Percentiles rank a stretch among this genome's conserved stretches.
Conservation (phyloP, 2,113 vertebrate species). For the Machaerirhynchus nigripectus region DNA sequence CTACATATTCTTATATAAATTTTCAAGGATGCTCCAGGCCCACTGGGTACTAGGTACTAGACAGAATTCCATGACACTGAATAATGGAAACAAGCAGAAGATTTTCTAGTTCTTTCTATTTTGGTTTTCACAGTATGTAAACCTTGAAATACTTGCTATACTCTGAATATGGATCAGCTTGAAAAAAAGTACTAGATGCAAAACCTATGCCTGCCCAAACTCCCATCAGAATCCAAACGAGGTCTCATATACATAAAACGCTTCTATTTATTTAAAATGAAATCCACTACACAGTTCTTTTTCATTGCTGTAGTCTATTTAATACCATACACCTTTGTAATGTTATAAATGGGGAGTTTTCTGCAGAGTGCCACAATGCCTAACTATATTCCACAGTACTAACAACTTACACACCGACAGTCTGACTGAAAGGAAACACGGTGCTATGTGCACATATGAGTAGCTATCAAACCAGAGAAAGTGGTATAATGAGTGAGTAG, state of each 20-base stretch:
- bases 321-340: background rate
- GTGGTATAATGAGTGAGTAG: constrained; percentile 13
- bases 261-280: constrained; percentile 5
- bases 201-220: background rate
- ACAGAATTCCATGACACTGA: background rate
- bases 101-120: background rate
- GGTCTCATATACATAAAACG: background rate
- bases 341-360: background rate
- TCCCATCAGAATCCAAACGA: background rate
- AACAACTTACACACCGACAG: background rate
- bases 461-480: constrained; percentile 27
- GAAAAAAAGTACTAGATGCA: background rate
- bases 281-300: background rate
- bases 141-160: background rate
- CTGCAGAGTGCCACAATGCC: constrained; percentile 7
- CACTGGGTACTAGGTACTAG: background rate
- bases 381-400: background rate
- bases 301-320: background rate
- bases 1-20: background rate
- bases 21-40: background rate
- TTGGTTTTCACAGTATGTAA: background rate
- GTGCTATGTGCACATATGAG: background rate
- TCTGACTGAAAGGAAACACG: constrained; percentile 13
- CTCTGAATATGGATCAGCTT: background rate
- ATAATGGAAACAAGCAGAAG: background rate